These are phyloP conservation scores for Cheilosia soror DNA, from an alignment of 2,888 invertebrate species.

Conservation along the genomic window DNA sequence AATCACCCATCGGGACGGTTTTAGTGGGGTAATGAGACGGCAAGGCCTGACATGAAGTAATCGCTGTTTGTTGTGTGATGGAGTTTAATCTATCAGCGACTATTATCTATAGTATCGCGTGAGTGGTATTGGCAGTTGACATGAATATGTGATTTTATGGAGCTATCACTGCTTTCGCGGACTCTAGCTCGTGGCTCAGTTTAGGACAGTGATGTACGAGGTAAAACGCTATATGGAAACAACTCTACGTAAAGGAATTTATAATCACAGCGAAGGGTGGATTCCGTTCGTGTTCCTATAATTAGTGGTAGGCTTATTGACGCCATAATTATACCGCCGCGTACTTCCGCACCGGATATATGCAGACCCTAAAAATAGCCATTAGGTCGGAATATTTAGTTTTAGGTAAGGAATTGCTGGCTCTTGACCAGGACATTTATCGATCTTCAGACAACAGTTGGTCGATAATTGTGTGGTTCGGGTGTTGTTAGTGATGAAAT, in stretches of 20 bases:
- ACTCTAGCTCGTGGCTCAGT: conserved; percentile 13
- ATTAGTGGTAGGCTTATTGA: conserved; percentile 47
- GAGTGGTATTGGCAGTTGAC: conserved; percentile 52
- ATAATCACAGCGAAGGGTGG: conserved; percentile 5
- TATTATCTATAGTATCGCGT: conserved; percentile 57
- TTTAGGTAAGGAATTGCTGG: conserved; percentile 13
- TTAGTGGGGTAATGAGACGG: conserved; percentile 30
- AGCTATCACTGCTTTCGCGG: background rate
- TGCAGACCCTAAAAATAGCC: conserved; percentile 48
- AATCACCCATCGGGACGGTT: conserved; percentile 31
- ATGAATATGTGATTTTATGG: conserved; percentile 50
- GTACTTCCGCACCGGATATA: conserved; percentile 53
- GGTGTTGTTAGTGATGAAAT: background rate
- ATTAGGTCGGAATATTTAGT: conserved; percentile 32
- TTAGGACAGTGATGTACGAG: background rate
- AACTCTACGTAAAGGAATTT: conserved; percentile 6
- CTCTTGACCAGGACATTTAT: conserved; percentile 28
- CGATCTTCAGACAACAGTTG: conserved; percentile 51
- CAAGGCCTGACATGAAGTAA: conserved; percentile 15
- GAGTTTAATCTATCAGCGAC: conserved; percentile 32
- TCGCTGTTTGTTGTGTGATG: conserved; percentile 35
- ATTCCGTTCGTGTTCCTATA: conserved; percentile 26
- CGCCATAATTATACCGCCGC: conserved; percentile 49
- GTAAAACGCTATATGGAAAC: background rate
- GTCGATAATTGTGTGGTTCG: background rate